Conservation (phyloP, 2,113 vertebrate species). For the Sceloporus undulatus region DNA sequence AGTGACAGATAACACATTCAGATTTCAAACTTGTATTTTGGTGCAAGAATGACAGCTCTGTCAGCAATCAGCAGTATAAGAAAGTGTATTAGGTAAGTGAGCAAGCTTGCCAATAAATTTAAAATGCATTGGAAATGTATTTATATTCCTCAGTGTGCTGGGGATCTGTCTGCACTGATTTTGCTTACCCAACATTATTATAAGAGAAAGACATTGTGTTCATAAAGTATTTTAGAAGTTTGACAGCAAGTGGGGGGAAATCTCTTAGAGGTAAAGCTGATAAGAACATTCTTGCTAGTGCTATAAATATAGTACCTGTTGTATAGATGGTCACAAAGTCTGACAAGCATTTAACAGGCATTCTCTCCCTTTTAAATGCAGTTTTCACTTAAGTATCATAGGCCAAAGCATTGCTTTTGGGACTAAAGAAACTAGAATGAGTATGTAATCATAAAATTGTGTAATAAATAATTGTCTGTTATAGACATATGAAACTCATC, state of each 20-base stretch:
- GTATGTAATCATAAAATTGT: not conserved
- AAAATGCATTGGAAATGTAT: conserved; percentile 12
- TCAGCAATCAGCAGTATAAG: not conserved
- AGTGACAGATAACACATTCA: not conserved
- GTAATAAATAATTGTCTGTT: not conserved
- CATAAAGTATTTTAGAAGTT: not conserved
- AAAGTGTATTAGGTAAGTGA: not conserved
- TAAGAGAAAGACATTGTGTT: not conserved
- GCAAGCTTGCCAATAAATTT: conserved; percentile 6
- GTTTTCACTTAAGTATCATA: not conserved
- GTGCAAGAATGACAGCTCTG: not conserved
- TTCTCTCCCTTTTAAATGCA: not conserved
- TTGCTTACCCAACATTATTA: not conserved
- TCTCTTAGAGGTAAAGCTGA: not conserved
- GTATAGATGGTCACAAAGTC: not conserved
- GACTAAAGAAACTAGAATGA: too few species aligned
- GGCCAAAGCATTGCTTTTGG: not conserved
- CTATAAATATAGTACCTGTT: not conserved
- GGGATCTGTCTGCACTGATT: not conserved
- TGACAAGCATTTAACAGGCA: not conserved
- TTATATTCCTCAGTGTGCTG: not conserved
- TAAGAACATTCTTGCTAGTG: not conserved
- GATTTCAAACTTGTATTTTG: not conserved
- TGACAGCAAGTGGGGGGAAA: not conserved
- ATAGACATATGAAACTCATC: not conserved